Conservation (phyloP, 2,113 vertebrate species). For the Choloepus hoffmanni region DNA sequence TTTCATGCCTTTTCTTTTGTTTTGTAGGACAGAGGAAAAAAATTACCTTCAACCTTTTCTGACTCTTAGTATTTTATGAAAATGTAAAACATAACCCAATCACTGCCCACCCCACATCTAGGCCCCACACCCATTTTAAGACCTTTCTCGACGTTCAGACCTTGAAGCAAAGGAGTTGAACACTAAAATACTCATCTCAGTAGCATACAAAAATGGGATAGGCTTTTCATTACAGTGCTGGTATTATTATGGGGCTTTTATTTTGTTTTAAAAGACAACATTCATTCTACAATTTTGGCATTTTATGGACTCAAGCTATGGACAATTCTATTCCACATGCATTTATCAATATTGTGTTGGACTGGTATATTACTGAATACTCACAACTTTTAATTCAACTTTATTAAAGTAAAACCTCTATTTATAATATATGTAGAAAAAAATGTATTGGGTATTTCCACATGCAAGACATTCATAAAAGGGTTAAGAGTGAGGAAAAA, state of each 20-base stretch:
- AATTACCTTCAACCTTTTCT: not conserved
- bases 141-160: not conserved
- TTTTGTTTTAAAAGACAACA: not conserved
- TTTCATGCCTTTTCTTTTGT: not conserved
- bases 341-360: constrained; percentile 31
- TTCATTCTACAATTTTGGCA: not conserved
- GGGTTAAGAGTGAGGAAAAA: not conserved
- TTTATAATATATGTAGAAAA: constrained; percentile 30
- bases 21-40: not conserved
- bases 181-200: not conserved
- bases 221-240: not conserved
- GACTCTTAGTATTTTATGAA: constrained; percentile 17
- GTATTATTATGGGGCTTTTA: not conserved
- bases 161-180: not conserved
- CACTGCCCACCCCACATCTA: not conserved
- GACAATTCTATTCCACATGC: not conserved
- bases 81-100: not conserved
- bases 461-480: constrained; percentile 41
- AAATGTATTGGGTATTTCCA: not conserved
- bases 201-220: not conserved
- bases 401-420: constrained; percentile 53
- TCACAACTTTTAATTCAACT: constrained; percentile 26
- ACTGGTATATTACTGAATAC: constrained; percentile 21
- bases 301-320: not conserved
- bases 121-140: not conserved